Percentiles rank a stretch among this genome's conserved stretches.
Conservation (phyloP, 2,888 invertebrate species). For the Drosophila macrospina region DNA sequence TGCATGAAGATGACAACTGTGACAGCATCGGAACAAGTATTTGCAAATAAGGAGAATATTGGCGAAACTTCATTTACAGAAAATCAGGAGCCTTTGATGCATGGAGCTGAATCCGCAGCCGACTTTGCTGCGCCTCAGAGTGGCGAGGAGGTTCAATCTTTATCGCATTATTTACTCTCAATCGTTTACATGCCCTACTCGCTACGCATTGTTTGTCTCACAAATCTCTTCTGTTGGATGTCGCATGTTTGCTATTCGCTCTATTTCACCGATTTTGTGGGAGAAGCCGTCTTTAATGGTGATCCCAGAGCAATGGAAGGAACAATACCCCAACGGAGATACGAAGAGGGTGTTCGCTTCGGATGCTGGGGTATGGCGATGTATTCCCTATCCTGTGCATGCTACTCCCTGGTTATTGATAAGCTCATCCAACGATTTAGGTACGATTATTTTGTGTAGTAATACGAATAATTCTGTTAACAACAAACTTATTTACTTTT, state of each 20-base stretch:
- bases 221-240: slow-evolving; percentile 99
- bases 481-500: background rate
- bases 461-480: too few species aligned
- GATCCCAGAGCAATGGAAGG: slow-evolving; percentile 89
- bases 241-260: slow-evolving; percentile 98
- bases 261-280: slow-evolving; percentile 97
- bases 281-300: slow-evolving; percentile 84
- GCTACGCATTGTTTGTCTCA: slow-evolving; percentile 93
- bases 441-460: slow-evolving; percentile 81
- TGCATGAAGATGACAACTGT: background rate
- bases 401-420: slow-evolving; percentile 96
- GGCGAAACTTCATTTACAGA: slow-evolving; percentile 65
- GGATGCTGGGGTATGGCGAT: slow-evolving; percentile 99
- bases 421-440: slow-evolving; percentile 91
- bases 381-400: slow-evolving; percentile 97
- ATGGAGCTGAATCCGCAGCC: slow-evolving; percentile 8
- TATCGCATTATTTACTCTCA: slow-evolving; percentile 93
- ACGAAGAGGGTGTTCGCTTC: slow-evolving; percentile 96
- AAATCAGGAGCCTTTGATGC: slow-evolving; percentile 25
- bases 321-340: slow-evolving; percentile 88
- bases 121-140: slow-evolving; percentile 34
- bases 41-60: slow-evolving; percentile 38
- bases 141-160: slow-evolving; percentile 85
- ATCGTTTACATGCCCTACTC: slow-evolving; percentile 97
- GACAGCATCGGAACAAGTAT: background rate